Conservation (phyloP, 1,140 invertebrate species). For the Oscheius sp. region DNA sequence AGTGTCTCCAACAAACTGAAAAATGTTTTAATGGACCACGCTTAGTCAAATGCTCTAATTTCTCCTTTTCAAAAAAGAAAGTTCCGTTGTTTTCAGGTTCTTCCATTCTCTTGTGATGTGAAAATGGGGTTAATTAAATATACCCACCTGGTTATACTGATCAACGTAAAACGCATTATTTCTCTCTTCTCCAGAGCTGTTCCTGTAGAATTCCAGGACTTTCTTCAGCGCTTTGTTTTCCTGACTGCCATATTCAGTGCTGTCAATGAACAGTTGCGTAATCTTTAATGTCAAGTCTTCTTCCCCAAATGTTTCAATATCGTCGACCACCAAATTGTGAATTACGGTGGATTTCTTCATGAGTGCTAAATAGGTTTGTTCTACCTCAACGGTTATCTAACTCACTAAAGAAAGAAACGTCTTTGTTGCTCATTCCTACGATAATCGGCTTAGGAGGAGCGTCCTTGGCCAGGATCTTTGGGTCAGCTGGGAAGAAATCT, state of each 20-base stretch:
- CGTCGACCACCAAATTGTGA: conserved; percentile 9
- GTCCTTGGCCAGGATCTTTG: conserved; percentile 13
- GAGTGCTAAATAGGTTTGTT: neutral
- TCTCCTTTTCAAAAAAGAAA: no score
- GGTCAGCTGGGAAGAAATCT: conserved; percentile 26
- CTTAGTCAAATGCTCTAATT: no score
- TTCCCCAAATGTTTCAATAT: conserved; percentile 5
- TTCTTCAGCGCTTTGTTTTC: no score
- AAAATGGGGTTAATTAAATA: no score
- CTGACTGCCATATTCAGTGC: conserved; percentile 10
- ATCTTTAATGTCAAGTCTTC: conserved; percentile 17
- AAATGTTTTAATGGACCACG: conserved; percentile 8
- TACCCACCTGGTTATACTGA: no score
- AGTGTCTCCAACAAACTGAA: conserved; percentile 14
- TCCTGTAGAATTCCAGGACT: no score
- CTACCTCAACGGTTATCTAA: neutral
- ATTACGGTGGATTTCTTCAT: conserved; percentile 22
- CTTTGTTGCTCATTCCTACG: conserved; percentile 33
- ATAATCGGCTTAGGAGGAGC: conserved; percentile 24
- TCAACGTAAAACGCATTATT: no score
- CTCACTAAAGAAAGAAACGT: conserved; percentile 33
- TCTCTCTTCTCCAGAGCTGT: no score
- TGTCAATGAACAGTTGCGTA: conserved; percentile 1
- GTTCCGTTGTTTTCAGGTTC: no score
- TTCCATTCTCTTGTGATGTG: no score